A percentile compares a stretch with the other conserved stretches of the same genome.
phyloP scores from a whole-genome alignment of 2,113 vertebrate genomes.

The Muscicapa adusta region DNA sequence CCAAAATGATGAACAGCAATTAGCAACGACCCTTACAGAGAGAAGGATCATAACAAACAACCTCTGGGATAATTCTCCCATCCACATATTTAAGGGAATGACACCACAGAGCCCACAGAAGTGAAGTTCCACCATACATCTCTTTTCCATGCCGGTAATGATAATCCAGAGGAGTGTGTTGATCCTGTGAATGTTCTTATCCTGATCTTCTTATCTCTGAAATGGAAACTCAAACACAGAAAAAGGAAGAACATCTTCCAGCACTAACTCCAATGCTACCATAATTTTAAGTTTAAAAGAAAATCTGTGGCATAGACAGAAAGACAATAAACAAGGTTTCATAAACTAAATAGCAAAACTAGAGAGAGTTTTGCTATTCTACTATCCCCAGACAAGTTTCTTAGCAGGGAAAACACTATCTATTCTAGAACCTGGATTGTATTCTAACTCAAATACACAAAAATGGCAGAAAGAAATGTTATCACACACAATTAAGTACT shows the following conservation, averaged over 20 bases:
- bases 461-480: neutral
- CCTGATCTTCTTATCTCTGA: neutral
- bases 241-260: neutral
- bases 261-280: neutral
- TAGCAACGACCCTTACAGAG: neutral
- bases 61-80: neutral
- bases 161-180: neutral
- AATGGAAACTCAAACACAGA: neutral
- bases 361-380: neutral
- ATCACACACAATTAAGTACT: neutral
- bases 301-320: neutral
- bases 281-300: neutral
- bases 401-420: neutral
- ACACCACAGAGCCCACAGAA: neutral
- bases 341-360: neutral
- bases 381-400: neutral
- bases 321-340: neutral
- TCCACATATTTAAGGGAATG: conserved; percentile 22
- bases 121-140: neutral
- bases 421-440: neutral
- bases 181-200: neutral
- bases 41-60: neutral
- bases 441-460: neutral
- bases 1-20: neutral
- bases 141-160: neutral